Base-by-base conservation (phyloP, 2,113 vertebrate species). In the Cyprinodon tularosa region DNA sequence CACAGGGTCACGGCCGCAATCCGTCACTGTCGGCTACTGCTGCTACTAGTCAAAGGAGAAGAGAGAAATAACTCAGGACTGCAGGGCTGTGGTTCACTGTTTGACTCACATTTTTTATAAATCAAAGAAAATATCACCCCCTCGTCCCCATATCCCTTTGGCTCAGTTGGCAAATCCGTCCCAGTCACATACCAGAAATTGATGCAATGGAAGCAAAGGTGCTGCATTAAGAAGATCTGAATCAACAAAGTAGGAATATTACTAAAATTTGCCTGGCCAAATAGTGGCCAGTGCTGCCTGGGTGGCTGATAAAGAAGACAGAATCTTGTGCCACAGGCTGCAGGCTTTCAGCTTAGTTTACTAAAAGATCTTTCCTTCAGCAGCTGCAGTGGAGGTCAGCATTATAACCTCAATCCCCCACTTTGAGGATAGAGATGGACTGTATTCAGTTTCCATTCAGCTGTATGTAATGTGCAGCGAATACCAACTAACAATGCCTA, bases 1-100 rank as follows among this genome's bases (percentile, higher is more conserved):
- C 90, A 89, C 77, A 71, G 68, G 89, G 88, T 90, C 90, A 72
- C 81, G 83, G 83, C 90, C 86, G 86, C 84, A 76, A 89, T 91
- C 88, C 72, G 74, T 90, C 89, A 88, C 84, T 88, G 89, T 86
- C 85, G 45, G 60, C 81, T 38, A 69, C 81, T 42, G 71, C 82
- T 39, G 53, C 63, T 71, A 15, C 44, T 68, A 84, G 78, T 82
- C 83, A 80, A 86, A 86, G 78, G 76, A 83, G 84, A 66, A 68
- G 78, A 50, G 57, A n/a, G 64, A 42, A 75, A 76, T 84, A 80
- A 76, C 70, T 90, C 68, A 60, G 53, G 76, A 63, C 68, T 68
- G 77, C 22, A 15, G 76, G 5, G 17, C 66, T 48, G 38, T 7
- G 20, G 68, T 76, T 85, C 72, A 66, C 61, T 47, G 36, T 44